These are phyloP conservation scores for Mycteria americana DNA, from an alignment of 2,797 vertebrate species.

Conservation along the genomic window DNA sequence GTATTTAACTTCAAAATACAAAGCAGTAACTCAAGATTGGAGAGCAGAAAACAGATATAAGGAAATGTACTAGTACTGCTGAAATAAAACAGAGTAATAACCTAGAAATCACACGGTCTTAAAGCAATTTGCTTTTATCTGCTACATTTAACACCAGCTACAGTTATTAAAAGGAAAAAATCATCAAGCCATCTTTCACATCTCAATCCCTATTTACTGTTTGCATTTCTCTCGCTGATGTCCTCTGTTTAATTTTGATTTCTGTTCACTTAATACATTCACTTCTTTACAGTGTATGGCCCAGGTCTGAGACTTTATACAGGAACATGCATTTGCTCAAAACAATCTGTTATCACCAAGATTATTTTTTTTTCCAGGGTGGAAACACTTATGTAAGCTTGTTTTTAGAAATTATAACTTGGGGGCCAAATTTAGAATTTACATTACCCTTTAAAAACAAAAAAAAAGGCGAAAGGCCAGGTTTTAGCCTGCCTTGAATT, in stretches of 20 bases:
- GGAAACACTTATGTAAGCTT: neutral
- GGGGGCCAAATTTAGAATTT: neutral
- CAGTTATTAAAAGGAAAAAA: conserved; percentile 13
- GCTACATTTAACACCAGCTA: neutral
- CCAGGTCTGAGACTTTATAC: neutral
- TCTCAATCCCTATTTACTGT: neutral
- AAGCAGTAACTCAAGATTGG: neutral
- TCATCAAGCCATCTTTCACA: neutral
- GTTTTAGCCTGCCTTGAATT: neutral
- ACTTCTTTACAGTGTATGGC: neutral
- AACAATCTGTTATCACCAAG: neutral
- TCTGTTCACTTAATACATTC: neutral
- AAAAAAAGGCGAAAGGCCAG: neutral
- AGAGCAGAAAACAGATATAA: neutral
- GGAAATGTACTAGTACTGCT: neutral
- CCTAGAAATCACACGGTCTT: neutral
- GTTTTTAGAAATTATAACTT: neutral
- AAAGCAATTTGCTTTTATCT: conserved; percentile 12
- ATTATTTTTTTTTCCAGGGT: neutral
- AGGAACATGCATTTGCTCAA: neutral
- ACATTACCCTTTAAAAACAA: neutral
- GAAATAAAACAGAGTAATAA: neutral
- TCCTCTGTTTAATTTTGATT: neutral
- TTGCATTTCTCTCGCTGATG: neutral
- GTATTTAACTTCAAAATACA: neutral